phyloP scores from a whole-genome alignment of 2,797 vertebrate species.

The Halcyon badia region DNA sequence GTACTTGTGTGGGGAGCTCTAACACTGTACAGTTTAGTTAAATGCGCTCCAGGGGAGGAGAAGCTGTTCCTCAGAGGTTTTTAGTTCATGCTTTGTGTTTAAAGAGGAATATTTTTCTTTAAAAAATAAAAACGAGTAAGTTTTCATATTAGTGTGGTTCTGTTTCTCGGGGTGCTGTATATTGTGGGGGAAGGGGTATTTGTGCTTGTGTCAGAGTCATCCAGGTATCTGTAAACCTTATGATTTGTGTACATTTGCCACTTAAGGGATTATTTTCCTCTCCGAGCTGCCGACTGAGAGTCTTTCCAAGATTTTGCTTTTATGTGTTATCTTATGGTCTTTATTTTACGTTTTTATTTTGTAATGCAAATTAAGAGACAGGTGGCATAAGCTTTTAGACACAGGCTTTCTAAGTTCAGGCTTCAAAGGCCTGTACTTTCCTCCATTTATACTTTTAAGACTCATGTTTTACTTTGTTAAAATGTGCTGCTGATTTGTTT shows the following conservation, averaged over 20 bases:
- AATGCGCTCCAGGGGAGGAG: slow-evolving; percentile 9
- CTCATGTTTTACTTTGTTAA: not conserved
- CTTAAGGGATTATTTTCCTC: not conserved
- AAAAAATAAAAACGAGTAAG: slow-evolving; percentile 53
- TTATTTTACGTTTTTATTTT: not conserved
- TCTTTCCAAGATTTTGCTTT: not conserved
- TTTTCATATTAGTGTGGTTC: slow-evolving; percentile 7
- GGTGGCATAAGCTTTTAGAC: not conserved
- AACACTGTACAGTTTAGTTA: slow-evolving; percentile 62
- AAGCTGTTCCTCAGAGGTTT: slow-evolving; percentile 52
- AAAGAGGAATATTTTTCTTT: slow-evolving; percentile 78
- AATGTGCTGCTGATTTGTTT: not conserved
- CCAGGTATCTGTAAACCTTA: not conserved
- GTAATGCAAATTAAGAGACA: not conserved
- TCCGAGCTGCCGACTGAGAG: not conserved
- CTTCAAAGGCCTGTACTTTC: not conserved
- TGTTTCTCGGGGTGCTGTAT: not conserved
- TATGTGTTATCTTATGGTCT: not conserved
- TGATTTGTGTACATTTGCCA: not conserved
- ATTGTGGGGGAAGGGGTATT: fast-evolving
- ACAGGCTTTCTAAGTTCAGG: not conserved
- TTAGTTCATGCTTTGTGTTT: slow-evolving; percentile 70
- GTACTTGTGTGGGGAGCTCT: slow-evolving; percentile 19
- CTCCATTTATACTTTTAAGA: not conserved
- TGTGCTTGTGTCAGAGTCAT: not conserved